Evolutionary conservation across 2,888 invertebrate genomes (phyloP).

Genomic region (Dioctria rufipes): DNA sequence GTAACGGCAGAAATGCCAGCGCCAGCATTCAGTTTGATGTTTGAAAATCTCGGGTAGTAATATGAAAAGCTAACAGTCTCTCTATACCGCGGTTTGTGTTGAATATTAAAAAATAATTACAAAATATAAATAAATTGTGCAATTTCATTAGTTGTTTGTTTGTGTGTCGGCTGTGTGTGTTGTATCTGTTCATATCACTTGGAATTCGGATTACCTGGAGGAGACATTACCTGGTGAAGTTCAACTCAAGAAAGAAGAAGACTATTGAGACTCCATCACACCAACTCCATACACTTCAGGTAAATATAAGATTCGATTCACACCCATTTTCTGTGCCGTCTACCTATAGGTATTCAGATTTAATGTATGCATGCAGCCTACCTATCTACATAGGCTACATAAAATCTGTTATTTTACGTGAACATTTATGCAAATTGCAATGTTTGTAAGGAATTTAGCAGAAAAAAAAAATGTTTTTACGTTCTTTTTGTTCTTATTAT

Average conservation of each 20-base stretch:
- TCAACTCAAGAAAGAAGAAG: neutral
- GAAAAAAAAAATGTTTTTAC: slow-evolving; percentile 7
- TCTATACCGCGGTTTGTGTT: neutral
- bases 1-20: slow-evolving; percentile 40
- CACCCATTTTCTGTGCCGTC: neutral
- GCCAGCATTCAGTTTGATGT: slow-evolving; percentile 1
- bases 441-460: slow-evolving; percentile 14
- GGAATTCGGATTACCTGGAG: slow-evolving; percentile 10
- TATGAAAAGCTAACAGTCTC: neutral
- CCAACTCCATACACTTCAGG: neutral
- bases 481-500: neutral
- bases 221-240: neutral
- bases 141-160: neutral
- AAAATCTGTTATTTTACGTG: slow-evolving; percentile 29
- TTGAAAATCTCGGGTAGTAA: slow-evolving; percentile 22
- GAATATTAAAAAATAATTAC: neutral
- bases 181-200: neutral
- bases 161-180: neutral
- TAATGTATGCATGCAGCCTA: neutral
- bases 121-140: slow-evolving; percentile 8
- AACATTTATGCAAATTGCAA: slow-evolving; percentile 22
- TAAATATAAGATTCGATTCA: slow-evolving; percentile 18
- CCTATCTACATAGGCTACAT: neutral
- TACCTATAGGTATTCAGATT: neutral
- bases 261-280: neutral